Base-by-base conservation (phyloP, 2,888 invertebrate species). In the Chymomyza procnemis region DNA sequence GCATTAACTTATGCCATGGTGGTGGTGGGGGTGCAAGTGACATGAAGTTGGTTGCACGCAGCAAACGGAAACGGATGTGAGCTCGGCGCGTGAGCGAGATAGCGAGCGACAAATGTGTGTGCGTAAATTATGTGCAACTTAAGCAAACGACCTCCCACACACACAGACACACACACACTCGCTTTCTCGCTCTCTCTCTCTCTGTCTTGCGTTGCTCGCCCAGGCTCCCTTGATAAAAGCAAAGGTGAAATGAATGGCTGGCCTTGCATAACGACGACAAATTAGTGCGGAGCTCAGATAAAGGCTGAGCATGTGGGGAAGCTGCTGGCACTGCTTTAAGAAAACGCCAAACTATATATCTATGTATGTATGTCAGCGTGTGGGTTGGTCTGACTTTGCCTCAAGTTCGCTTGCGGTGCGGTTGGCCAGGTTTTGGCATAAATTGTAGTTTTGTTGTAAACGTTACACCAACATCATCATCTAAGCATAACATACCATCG, bases 1-100 rank as follows among this genome's bases (percentile, higher is more conserved):
- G 80, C 84, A 87, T 85, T 85, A 85, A 86, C 84, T 84, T 85
- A 76, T 75, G 80, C 80, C 73, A 66, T 50, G 16, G 62, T 41
- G 73, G 72, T 61, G 69, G 58, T 60, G 62, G 16, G 9, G 6
- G 52, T 9, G 55, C 14, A 48, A 22, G 65, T 41, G 66, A 47
- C 21, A 30, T 19, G 54, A 22, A 16, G 60, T 46, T 55, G 59
- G 48, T 9, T n/a, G 30, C 26, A 56, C 34, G 34, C 34, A 41
- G 34, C 34, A 41, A 41, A 41, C 34, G 34, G 34, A 41, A 54
- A 46, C 30, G 48, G 41, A 41, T 46, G 57, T 18, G 14, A 62
- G 34, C 14, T n/a, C 18, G 19, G 61, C 50, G 67, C 55, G 69
- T 48, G 69, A 73, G 78, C 46, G 75, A 70, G 71, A 76, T 62